These are phyloP conservation scores for Nesoenas mayeri DNA, from an alignment of 2,113 vertebrate genomes.

Conservation along the genomic window DNA sequence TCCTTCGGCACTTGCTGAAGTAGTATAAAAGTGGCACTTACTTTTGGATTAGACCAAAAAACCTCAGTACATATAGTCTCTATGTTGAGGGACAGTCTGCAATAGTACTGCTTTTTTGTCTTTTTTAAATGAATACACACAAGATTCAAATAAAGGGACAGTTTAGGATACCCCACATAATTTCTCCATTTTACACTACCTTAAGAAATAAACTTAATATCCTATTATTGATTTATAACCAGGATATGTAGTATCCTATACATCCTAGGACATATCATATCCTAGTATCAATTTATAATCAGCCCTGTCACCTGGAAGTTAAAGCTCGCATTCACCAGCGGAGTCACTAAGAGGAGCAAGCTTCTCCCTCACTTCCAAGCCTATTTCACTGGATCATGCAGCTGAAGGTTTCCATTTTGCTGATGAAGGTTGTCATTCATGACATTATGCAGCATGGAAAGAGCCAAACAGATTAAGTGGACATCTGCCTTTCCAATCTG, in stretches of 20 bases:
- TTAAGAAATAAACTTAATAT: not conserved
- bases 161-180: not conserved
- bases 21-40: not conserved
- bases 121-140: not conserved
- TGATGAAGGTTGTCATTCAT: not conserved
- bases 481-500: constrained; percentile 51
- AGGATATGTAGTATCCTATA: not conserved
- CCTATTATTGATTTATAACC: not conserved
- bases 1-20: not conserved
- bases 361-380: not conserved
- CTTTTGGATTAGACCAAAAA: not conserved
- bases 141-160: not conserved
- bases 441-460: not conserved
- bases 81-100: not conserved
- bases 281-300: not conserved
- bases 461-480: constrained; percentile 44
- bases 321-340: not conserved
- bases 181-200: not conserved
- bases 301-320: not conserved
- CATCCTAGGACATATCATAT: not conserved
- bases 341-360: not conserved
- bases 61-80: not conserved
- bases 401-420: not conserved
- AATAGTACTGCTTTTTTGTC: not conserved
- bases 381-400: not conserved